Percentiles rank a stretch among this genome's conserved stretches.
phyloP scores from a whole-genome alignment of 2,888 invertebrate species.

The Drosophila multiciliata region DNA sequence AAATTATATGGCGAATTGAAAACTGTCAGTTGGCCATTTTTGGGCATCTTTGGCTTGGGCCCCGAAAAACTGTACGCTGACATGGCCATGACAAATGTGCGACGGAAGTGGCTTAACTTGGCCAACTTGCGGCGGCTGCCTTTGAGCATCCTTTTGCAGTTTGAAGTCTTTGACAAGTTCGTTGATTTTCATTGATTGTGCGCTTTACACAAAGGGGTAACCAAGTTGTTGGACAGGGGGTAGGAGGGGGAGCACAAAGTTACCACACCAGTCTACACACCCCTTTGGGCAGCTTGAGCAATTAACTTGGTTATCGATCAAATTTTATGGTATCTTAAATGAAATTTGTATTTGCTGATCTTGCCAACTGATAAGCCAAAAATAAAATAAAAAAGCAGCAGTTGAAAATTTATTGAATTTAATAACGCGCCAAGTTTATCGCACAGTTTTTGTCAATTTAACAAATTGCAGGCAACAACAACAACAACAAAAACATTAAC shows the following conservation, averaged over 20 bases:
- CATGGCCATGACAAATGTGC: constrained; percentile 74
- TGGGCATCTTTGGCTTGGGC: constrained; percentile 42
- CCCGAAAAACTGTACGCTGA: constrained; percentile 29
- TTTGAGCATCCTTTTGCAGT: constrained; percentile 37
- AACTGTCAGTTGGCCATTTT: constrained; percentile 58
- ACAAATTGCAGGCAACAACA: constrained; percentile 69
- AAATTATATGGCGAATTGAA: constrained; percentile 68
- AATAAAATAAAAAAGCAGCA: background rate
- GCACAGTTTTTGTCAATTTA: constrained; percentile 80
- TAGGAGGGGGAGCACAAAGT: background rate
- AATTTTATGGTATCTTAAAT: constrained; percentile 64
- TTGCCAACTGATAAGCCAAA: constrained; percentile 35
- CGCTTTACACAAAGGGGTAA: constrained; percentile 22
- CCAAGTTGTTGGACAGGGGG: background rate
- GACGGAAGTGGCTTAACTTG: constrained; percentile 57
- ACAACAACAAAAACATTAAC: constrained; percentile 20
- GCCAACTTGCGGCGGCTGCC: constrained; percentile 41
- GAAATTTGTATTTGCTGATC: constrained; percentile 81
- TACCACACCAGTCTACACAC: background rate
- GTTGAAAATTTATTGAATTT: constrained; percentile 74
- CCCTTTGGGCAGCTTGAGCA: constrained; percentile 26
- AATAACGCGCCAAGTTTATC: constrained; percentile 80
- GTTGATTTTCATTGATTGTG: constrained; percentile 66
- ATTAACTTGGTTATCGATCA: constrained; percentile 68
- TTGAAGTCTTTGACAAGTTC: constrained; percentile 49